phyloP scores from a whole-genome alignment of 2,797 vertebrate species.

The Glossophaga mutica region DNA sequence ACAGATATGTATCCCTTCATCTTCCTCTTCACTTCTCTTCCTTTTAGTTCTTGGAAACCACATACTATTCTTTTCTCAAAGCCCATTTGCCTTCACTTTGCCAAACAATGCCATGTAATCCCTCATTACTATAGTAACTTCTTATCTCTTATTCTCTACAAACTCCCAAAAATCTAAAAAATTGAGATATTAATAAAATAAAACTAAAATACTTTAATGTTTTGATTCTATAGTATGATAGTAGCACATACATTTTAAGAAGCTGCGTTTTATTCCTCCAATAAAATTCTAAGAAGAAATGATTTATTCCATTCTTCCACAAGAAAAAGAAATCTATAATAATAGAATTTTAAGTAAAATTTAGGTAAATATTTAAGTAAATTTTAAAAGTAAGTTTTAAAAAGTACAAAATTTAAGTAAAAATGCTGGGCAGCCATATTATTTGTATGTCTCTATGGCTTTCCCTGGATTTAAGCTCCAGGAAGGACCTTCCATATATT shows the following conservation, averaged over 20 bases:
- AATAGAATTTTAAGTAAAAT: neutral
- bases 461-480: neutral
- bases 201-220: neutral
- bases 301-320: neutral
- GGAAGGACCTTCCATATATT: neutral
- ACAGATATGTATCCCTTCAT: too few relatives aligned
- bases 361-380: neutral
- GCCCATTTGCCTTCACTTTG: neutral
- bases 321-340: neutral
- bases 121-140: neutral
- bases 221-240: neutral
- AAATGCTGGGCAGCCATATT: neutral
- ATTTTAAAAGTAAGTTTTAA: neutral
- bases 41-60: neutral
- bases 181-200: neutral
- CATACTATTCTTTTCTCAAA: neutral
- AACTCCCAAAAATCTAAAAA: neutral
- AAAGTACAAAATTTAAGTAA: neutral
- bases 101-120: neutral
- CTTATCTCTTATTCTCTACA: neutral
- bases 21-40: neutral
- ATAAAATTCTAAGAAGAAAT: neutral
- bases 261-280: neutral
- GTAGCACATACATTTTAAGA: neutral
- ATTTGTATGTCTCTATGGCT: neutral